Evolutionary conservation across 2,888 invertebrate species (phyloP).

Genomic region (Hyppa rectilinea): DNA sequence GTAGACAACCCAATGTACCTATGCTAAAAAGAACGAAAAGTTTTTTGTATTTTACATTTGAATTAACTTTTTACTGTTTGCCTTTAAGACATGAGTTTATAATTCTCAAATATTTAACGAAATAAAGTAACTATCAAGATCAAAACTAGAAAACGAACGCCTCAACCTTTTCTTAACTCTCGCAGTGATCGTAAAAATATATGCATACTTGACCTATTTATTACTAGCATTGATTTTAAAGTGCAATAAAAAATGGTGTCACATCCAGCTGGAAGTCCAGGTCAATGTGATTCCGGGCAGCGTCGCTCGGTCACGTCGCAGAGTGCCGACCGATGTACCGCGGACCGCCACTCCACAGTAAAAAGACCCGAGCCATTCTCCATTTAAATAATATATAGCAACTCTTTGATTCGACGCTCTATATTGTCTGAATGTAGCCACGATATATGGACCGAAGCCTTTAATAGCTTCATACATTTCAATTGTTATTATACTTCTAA

Average conservation of each 20-base stretch:
- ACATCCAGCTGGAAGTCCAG: constrained; percentile 73
- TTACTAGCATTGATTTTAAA: constrained; percentile 42
- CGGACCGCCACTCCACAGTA: constrained; percentile 86
- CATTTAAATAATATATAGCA: constrained; percentile 88
- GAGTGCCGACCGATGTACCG: constrained; percentile 89
- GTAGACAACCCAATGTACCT: neutral
- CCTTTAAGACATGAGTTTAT: neutral
- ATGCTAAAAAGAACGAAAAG: neutral
- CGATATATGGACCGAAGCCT: constrained; percentile 57
- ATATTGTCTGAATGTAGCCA: constrained; percentile 61
- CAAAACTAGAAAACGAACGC: neutral
- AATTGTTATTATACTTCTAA: constrained; percentile 20
- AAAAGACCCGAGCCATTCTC: constrained; percentile 85
- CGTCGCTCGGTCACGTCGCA: constrained; percentile 86
- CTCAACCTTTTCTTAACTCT: neutral
- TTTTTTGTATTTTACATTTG: neutral
- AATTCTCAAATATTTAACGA: neutral
- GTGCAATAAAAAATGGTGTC: constrained; percentile 67
- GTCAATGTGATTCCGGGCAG: constrained; percentile 74
- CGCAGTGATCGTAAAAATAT: constrained; percentile 3
- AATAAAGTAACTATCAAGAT: neutral
- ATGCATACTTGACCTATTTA: constrained; percentile 34
- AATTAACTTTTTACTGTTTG: neutral
- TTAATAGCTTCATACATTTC: constrained; percentile 38
- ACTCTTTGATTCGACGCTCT: constrained; percentile 81